Conservation (phyloP, 1,140 invertebrate genomes). For the Akabosia matsudoensis region DNA sequence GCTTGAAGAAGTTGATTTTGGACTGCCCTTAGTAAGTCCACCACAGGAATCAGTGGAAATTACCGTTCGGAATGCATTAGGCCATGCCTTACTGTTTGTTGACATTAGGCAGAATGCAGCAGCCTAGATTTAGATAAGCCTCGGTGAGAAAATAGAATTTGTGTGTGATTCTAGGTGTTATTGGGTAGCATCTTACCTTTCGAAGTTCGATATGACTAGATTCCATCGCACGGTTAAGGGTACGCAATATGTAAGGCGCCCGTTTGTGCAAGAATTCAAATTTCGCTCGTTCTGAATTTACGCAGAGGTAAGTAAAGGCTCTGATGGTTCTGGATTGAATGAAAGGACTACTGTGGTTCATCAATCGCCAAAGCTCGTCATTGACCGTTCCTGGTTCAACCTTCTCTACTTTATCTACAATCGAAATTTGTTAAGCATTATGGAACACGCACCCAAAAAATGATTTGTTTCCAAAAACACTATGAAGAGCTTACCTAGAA, state of each 20-base stretch:
- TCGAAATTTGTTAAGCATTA: not conserved
- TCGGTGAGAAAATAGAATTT: no score
- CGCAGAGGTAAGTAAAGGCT: slow-evolving; percentile 30
- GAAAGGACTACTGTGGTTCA: slow-evolving; percentile 60
- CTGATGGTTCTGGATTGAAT: slow-evolving; percentile 35
- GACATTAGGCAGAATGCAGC: no score
- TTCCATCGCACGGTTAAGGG: not conserved
- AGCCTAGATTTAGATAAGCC: no score
- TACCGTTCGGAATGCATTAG: no score
- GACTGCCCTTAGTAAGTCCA: no score
- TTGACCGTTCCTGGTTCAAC: slow-evolving; percentile 52
- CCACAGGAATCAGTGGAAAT: no score
- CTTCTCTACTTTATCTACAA: slow-evolving; percentile 30
- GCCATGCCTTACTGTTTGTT: no score
- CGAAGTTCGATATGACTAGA: not conserved
- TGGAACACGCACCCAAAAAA: no score
- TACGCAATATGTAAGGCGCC: not conserved
- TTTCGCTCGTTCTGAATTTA: slow-evolving; percentile 31
- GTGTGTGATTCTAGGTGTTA: no score
- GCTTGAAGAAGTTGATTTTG: no score
- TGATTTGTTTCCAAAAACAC: not conserved
- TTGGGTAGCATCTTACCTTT: not conserved
- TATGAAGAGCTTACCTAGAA: slow-evolving; percentile 53
- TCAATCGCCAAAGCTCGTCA: slow-evolving; percentile 55
- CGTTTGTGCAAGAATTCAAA: slow-evolving; percentile 19